Evolutionary conservation across 2,113 vertebrate genomes (phyloP).

Genomic region (Synchiropus splendidus): DNA sequence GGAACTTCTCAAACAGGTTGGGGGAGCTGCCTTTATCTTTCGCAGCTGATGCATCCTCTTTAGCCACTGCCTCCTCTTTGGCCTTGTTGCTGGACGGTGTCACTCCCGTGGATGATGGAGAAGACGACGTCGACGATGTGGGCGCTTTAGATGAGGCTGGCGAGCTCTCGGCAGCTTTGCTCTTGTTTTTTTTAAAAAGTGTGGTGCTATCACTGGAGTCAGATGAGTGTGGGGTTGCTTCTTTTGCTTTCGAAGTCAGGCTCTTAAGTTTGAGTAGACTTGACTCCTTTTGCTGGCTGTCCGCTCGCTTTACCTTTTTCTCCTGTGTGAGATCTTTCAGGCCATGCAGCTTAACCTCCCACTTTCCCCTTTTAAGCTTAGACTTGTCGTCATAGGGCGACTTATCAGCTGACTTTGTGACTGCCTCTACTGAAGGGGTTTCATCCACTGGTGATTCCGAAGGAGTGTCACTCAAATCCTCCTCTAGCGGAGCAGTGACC

Average conservation of each 20-base stretch:
- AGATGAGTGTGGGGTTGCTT: constrained; percentile 41
- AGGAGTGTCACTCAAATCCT: constrained; percentile 49
- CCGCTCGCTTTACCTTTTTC: constrained; percentile 64
- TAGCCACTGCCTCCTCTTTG: constrained; percentile 53
- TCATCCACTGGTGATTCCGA: constrained; percentile 45
- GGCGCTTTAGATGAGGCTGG: constrained; percentile 26
- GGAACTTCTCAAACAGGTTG: constrained; percentile 69
- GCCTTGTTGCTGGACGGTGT: constrained; percentile 19
- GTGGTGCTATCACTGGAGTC: constrained; percentile 70
- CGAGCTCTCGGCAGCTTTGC: constrained; percentile 44
- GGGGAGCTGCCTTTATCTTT: constrained; percentile 51
- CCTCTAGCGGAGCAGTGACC: constrained; percentile 30
- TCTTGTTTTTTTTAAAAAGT: constrained; percentile 41
- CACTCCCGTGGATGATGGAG: constrained; percentile 31
- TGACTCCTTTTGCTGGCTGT: constrained; percentile 57
- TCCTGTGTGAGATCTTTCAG: constrained; percentile 63
- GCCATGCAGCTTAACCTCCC: constrained; percentile 59
- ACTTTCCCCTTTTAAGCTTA: constrained; percentile 74
- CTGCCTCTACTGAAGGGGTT: constrained; percentile 6
- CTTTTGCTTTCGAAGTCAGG: constrained; percentile 57
- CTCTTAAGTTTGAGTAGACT: constrained; percentile 65
- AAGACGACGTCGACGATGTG: constrained; percentile 40
- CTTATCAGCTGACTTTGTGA: constrained; percentile 35
- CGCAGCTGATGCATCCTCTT: constrained; percentile 45
- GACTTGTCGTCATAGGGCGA: constrained; percentile 50